Percentiles rank a stretch among this genome's conserved stretches.
phyloP scores from a whole-genome alignment of 2,888 invertebrate species.

The Lycocerus yunnanus region DNA sequence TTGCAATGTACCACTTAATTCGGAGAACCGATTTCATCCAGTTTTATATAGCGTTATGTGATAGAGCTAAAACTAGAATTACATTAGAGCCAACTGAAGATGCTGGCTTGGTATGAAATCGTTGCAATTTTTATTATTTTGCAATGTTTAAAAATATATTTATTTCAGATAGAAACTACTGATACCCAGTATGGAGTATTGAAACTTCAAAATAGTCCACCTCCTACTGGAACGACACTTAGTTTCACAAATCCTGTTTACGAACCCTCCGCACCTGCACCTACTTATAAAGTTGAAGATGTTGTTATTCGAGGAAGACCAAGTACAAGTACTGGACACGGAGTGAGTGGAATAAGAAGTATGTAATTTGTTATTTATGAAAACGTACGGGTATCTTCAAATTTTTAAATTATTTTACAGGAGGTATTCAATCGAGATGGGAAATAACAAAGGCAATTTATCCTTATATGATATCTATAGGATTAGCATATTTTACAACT shows the following conservation, averaged over 20 bases:
- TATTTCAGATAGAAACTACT: slow-evolving; percentile 64
- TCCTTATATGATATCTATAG: slow-evolving; percentile 90
- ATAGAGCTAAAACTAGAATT: slow-evolving; percentile 76
- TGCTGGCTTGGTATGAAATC: slow-evolving; percentile 68
- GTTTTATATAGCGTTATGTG: slow-evolving; percentile 77
- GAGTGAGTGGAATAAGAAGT: slow-evolving; percentile 61
- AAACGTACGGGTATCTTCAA: not conserved
- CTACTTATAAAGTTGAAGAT: slow-evolving; percentile 75
- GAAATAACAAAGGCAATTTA: slow-evolving; percentile 83
- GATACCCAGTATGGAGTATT: slow-evolving; percentile 75
- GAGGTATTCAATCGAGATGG: slow-evolving; percentile 73
- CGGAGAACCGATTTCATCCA: slow-evolving; percentile 81
- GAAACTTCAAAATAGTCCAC: slow-evolving; percentile 74
- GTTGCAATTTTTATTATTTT: not conserved
- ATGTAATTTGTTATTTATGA: slow-evolving; percentile 34
- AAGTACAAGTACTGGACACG: slow-evolving; percentile 55
- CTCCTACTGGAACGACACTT: slow-evolving; percentile 62
- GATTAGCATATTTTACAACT: slow-evolving; percentile 87
- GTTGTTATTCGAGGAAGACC: slow-evolving; percentile 69
- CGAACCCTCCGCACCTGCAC: slow-evolving; percentile 70
- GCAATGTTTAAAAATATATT: slow-evolving; percentile 15
- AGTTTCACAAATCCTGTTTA: slow-evolving; percentile 87
- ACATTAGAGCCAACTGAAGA: slow-evolving; percentile 86
- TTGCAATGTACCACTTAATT: slow-evolving; percentile 76
- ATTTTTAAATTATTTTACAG: slow-evolving; percentile 55